A percentile compares a stretch with the other conserved stretches of the same genome.
Evolutionary conservation across 2,888 invertebrate species (phyloP).

Genomic region (Pteria penguin): DNA sequence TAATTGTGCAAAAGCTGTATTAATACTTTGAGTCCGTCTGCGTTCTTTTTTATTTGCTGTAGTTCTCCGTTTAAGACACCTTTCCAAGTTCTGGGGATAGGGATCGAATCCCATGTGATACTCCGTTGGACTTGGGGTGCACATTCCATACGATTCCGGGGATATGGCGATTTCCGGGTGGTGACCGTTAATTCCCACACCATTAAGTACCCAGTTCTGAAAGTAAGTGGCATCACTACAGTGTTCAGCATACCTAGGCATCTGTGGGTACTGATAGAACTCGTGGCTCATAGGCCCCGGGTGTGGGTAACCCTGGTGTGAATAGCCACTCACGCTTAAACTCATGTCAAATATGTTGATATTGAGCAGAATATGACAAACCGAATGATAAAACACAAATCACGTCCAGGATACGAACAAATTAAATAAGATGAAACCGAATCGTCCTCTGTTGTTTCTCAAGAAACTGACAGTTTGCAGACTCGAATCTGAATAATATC

Average conservation of each 20-base stretch:
- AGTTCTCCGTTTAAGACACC: slow-evolving; percentile 69
- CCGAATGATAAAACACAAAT: neutral
- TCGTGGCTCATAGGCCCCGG: slow-evolving; percentile 69
- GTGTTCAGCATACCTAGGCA: slow-evolving; percentile 64
- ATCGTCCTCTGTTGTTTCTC: slow-evolving; percentile 1
- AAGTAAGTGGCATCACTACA: slow-evolving; percentile 62
- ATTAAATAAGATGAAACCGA: neutral
- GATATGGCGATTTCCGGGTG: slow-evolving; percentile 62
- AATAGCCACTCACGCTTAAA: slow-evolving; percentile 71
- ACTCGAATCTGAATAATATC: neutral
- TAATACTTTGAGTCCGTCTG: slow-evolving; percentile 94
- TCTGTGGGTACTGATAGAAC: slow-evolving; percentile 63
- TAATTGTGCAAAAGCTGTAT: slow-evolving; percentile 95
- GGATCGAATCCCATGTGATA: slow-evolving; percentile 44
- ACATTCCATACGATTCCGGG: slow-evolving; percentile 60
- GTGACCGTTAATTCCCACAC: slow-evolving; percentile 48
- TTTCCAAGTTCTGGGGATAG: slow-evolving; percentile 37
- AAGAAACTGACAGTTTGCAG: slow-evolving; percentile 1
- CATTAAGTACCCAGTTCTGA: slow-evolving; percentile 70
- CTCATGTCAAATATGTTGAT: slow-evolving; percentile 58
- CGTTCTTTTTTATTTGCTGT: slow-evolving; percentile 97
- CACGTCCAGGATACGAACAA: neutral
- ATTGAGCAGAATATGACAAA: too few species aligned
- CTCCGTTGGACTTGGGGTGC: slow-evolving; percentile 47
- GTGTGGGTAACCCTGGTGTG: slow-evolving; percentile 70